Percentiles rank a stretch among this genome's conserved stretches.
Evolutionary conservation across 2,797 vertebrate species (phyloP).

Genomic region (Rallus crepitans): DNA sequence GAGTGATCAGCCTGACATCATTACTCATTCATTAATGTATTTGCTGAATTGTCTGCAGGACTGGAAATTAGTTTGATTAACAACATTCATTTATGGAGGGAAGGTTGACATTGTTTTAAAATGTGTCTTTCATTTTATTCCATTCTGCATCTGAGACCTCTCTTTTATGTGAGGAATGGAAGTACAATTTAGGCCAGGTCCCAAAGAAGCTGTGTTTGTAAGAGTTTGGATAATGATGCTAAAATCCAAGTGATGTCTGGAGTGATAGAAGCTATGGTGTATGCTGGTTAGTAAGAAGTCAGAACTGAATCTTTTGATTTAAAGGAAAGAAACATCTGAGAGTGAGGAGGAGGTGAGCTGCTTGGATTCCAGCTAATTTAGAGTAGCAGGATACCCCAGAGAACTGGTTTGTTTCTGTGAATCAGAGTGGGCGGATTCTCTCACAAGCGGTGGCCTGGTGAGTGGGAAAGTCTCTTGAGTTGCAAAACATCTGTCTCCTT

Average conservation of each 20-base stretch:
- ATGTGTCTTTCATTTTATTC: background rate
- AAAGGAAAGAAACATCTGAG: background rate
- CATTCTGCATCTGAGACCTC: background rate
- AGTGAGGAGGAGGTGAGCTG: rapidly evolving
- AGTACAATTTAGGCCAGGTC: background rate
- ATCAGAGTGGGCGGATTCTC: rapidly evolving
- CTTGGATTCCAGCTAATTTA: background rate
- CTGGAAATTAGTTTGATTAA: background rate
- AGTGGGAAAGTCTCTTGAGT: background rate
- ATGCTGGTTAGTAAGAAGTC: background rate
- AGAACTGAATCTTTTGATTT: background rate
- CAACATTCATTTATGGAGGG: background rate
- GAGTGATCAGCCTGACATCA: background rate
- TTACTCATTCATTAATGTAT: background rate
- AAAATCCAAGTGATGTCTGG: background rate
- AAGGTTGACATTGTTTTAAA: background rate
- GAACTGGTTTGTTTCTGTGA: rapidly evolving
- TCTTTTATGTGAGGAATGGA: background rate
- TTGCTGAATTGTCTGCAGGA: background rate
- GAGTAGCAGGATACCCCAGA: background rate
- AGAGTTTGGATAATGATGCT: background rate
- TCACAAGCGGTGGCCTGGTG: rapidly evolving
- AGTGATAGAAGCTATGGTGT: background rate
- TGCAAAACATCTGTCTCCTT: background rate
- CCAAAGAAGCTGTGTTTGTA: background rate